Percentiles rank a stretch among this genome's conserved stretches.
Conservation (phyloP, 1,140 invertebrate species). For the Drosophila sproati region DNA sequence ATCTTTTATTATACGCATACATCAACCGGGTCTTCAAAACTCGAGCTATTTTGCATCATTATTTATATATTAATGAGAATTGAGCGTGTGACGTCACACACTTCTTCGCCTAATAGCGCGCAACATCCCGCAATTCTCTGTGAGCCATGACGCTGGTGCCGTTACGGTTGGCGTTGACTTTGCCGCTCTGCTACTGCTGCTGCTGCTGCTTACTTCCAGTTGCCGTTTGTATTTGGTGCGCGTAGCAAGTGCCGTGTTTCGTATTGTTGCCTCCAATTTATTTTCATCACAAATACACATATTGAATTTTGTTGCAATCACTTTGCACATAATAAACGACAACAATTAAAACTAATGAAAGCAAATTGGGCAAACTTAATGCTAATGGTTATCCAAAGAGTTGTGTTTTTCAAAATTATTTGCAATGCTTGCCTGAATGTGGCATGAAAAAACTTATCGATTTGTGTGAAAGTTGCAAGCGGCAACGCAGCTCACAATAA, state of each 20-base stretch:
- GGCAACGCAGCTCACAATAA: constrained; percentile 33
- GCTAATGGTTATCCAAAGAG: not conserved
- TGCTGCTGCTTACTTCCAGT: constrained; percentile 57
- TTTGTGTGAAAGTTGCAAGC: constrained; percentile 70
- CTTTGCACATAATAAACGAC: not conserved
- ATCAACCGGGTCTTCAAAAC: too few relatives aligned
- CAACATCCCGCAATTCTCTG: constrained; percentile 12
- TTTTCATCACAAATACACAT: constrained; percentile 10
- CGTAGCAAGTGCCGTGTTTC: constrained; percentile 58
- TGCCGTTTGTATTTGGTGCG: constrained; percentile 62
- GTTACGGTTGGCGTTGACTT: constrained; percentile 22
- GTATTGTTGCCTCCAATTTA: constrained; percentile 38
- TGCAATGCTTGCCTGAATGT: constrained; percentile 15
- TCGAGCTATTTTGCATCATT: too few relatives aligned
- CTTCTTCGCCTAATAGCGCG: not conserved
- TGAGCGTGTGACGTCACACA: constrained; percentile 24
- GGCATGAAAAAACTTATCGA: constrained; percentile 59
- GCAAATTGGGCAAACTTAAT: constrained; percentile 8
- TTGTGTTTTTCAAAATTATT: constrained; percentile 1
- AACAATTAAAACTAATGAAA: constrained; percentile 10
- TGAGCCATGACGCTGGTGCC: constrained; percentile 14
- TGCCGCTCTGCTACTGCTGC: constrained; percentile 43
- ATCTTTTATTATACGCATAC: too few relatives aligned
- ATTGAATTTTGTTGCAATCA: constrained; percentile 29
- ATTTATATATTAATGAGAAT: not conserved